Evolutionary conservation across 2,797 vertebrate species (phyloP), one percentile per base, ranked within the genome.

Genomic region (Intellagama lesueurii): DNA sequence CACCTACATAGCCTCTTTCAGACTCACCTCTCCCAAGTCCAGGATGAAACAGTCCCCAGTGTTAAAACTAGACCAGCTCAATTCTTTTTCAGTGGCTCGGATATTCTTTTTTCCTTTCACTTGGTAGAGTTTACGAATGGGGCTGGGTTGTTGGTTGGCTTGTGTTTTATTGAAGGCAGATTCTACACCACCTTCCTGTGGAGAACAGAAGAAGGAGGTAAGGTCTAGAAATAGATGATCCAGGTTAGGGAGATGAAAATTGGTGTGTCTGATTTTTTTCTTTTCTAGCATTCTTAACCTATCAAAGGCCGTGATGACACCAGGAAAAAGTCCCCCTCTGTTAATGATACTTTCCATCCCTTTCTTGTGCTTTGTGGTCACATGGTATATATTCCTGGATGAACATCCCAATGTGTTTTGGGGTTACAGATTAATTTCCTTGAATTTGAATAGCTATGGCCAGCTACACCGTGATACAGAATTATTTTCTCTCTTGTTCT

Each of bases 41-140:
- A 99, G 97, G 93, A 99, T 98, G 97, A 99, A 99, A 96, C 98
- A 99, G 95, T 99, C 98, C 0, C 98, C 98, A 0, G 98, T 98
- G 96, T 98, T 99, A 96, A 98, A 99, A 96, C 98, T 99, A 92
- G 81, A 93, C 98, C 98, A 99, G 96, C 94, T 94, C 90, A 97
- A 94, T 1, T 97, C 96, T 92, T 97, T 96, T 96, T 99, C 98
- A 0, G 96, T 98, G 64, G 98, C 98, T 69, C 98, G 97, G 87
- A 99, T 98, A 88, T 98, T 98, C 93, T 97, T 98, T 88, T 97
- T 98, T 60, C 98, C 98, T 93, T 99, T 99, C 93, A 99, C 98
- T 93, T 99, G 99, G 96, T 98, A 99, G 56, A 99, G 95, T 8
- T 88, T 94, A 92, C 90, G 96, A 30, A 96, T 92, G 80, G 98